phyloP scores from a whole-genome alignment of 2,888 invertebrate species.

The Tetrapedia diversipes region DNA sequence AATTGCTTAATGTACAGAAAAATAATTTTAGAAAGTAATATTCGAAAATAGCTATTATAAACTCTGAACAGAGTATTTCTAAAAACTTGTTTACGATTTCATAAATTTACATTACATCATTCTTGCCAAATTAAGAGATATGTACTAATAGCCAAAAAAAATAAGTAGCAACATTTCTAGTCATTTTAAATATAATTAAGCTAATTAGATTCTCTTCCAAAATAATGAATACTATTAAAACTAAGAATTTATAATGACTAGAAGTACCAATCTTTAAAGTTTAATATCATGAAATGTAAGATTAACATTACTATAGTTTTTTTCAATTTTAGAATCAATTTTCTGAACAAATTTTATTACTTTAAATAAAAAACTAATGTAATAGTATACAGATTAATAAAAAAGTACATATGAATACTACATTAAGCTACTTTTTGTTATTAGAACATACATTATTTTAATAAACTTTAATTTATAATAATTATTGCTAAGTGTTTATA shows the following conservation, averaged over 20 bases:
- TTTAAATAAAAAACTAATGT: slow-evolving; percentile 48
- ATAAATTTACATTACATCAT: slow-evolving; percentile 78
- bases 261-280: slow-evolving; percentile 40
- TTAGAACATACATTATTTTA: slow-evolving; percentile 46
- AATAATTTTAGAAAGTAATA: slow-evolving; percentile 44
- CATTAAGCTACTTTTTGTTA: slow-evolving; percentile 55
- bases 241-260: slow-evolving; percentile 56
- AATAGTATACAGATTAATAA: slow-evolving; percentile 47
- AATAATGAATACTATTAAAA: slow-evolving; percentile 60
- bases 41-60: slow-evolving; percentile 62
- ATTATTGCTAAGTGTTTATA: slow-evolving; percentile 36
- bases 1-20: slow-evolving; percentile 65
- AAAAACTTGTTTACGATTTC: slow-evolving; percentile 75
- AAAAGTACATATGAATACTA: slow-evolving; percentile 29
- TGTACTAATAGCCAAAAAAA: slow-evolving; percentile 50
- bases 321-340: slow-evolving; percentile 60
- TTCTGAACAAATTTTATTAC: slow-evolving; percentile 51
- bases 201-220: slow-evolving; percentile 68
- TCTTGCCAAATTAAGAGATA: slow-evolving; percentile 74
- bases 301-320: slow-evolving; percentile 55
- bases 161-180: slow-evolving; percentile 75
- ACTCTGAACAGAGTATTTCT: slow-evolving; percentile 69
- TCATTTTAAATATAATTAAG: slow-evolving; percentile 72
- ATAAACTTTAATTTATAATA: slow-evolving; percentile 34
- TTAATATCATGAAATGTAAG: slow-evolving; percentile 42